phyloP scores from a whole-genome alignment of 2,797 vertebrate species.

The Kryptolebias ocellatus region DNA sequence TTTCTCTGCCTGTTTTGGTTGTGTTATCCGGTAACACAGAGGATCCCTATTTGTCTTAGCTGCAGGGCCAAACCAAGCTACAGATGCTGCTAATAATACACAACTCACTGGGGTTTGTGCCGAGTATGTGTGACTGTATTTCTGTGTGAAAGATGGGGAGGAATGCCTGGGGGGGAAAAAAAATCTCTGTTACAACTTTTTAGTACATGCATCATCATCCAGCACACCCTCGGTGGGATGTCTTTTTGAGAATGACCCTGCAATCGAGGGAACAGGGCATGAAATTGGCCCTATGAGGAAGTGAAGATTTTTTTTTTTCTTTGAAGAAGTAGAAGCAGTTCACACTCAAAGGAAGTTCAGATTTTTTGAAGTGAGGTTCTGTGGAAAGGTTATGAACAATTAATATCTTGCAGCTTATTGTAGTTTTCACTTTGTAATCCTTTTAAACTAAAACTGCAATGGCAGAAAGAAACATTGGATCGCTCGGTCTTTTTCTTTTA shows the following conservation, averaged over 20 bases:
- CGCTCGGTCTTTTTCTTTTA: no score
- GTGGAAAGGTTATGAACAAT: no score
- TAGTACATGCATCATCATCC: constrained; percentile 57
- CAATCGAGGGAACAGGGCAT: constrained; percentile 64
- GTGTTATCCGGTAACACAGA: constrained; percentile 57
- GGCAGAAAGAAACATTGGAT: no score
- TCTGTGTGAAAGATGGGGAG: constrained; percentile 32
- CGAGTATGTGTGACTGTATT: constrained; percentile 45
- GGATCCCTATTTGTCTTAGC: constrained; percentile 61
- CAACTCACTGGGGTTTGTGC: constrained; percentile 48
- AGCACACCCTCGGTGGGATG: constrained; percentile 42
- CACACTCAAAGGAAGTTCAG: constrained; percentile 8
- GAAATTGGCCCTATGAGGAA: constrained; percentile 66
- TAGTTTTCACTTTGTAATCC: no score
- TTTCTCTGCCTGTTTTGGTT: constrained; percentile 33
- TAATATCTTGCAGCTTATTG: no score
- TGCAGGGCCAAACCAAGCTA: constrained; percentile 51
- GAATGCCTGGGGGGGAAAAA: constrained; percentile 31
- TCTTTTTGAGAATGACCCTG: constrained; percentile 62
- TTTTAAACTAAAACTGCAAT: no score
- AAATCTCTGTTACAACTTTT: constrained; percentile 47
- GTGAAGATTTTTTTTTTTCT: constrained; percentile 35
- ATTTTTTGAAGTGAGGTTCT: no score
- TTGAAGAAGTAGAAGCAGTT: constrained; percentile 27
- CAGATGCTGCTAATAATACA: constrained; percentile 74